Evolutionary conservation across 2,797 vertebrate species (phyloP).

Genomic region (Lagodon rhomboides): DNA sequence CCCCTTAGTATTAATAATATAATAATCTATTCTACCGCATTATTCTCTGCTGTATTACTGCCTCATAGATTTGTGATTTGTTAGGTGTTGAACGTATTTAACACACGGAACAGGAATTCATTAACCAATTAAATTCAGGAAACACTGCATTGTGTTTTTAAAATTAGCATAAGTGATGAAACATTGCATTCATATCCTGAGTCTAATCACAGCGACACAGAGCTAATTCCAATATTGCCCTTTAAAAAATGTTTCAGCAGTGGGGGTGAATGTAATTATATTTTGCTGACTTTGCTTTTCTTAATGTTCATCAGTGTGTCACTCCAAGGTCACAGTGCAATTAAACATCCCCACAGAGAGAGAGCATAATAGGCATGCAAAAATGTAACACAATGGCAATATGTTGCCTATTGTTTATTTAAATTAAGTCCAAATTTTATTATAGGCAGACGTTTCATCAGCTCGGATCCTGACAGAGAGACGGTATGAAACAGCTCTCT

Average conservation of each 20-base stretch:
- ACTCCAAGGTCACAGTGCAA: conserved; percentile 63
- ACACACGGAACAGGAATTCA: conserved; percentile 8
- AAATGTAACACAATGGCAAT: conserved; percentile 39
- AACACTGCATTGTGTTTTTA: conserved; percentile 41
- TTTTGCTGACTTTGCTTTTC: conserved; percentile 69
- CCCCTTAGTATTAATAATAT: conserved; percentile 80
- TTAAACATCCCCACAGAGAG: conserved; percentile 47
- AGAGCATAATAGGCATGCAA: conserved; percentile 37
- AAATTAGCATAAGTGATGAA: conserved; percentile 57
- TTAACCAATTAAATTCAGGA: conserved; percentile 43
- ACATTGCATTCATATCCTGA: conserved; percentile 34
- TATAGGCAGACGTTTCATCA: conserved; percentile 55
- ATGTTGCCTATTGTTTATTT: conserved; percentile 46
- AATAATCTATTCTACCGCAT: conserved; percentile 69
- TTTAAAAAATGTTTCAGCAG: conserved; percentile 46
- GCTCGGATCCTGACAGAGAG: conserved; percentile 59
- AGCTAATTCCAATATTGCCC: conserved; percentile 35
- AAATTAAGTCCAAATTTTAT: conserved; percentile 53
- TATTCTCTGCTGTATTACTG: conserved; percentile 47
- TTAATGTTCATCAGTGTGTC: conserved; percentile 53
- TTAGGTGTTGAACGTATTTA: conserved; percentile 36
- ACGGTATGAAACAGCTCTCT: conserved; percentile 59
- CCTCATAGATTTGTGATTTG: conserved; percentile 49
- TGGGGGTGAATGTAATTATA: conserved; percentile 62
- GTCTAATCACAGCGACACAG: conserved; percentile 51